phyloP scores from a whole-genome alignment of 92 coral and sea anemone genomes.

The Paramuricea clavata region DNA sequence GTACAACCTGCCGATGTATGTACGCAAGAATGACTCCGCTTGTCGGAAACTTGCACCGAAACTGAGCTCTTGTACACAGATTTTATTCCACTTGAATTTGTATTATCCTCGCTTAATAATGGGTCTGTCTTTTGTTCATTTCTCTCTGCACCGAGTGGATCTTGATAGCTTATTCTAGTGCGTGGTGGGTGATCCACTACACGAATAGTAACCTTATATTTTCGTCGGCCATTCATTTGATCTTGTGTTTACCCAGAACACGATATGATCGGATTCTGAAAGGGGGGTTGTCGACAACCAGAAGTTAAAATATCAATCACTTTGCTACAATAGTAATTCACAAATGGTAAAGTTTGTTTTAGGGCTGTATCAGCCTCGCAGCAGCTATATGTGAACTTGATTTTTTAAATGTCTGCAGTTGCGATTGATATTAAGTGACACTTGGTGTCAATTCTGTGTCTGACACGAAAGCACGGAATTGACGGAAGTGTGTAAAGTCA shows the following conservation, averaged over 20 bases:
- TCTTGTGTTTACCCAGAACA: background rate
- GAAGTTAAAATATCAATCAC: background rate
- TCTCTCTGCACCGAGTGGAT: background rate
- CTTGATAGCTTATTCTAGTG: background rate
- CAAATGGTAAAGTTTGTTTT: too few species aligned
- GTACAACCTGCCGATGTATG: background rate
- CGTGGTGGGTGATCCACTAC: constrained; percentile 36
- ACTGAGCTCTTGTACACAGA: constrained; percentile 20
- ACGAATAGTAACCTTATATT: constrained; percentile 35
- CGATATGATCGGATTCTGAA: background rate
- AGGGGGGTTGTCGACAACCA: background rate
- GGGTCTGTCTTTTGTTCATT: constrained; percentile 14
- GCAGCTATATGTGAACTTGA: background rate
- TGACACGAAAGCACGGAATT: background rate
- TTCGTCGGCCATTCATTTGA: constrained; percentile 45
- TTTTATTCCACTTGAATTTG: background rate
- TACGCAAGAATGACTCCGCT: background rate
- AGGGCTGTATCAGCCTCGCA: background rate
- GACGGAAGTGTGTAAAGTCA: too few species aligned
- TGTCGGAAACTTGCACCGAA: background rate
- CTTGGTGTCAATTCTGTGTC: background rate
- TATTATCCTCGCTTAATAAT: background rate
- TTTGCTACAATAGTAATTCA: background rate
- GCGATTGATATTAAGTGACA: background rate
- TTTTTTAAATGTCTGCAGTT: background rate